Base-by-base conservation (phyloP, 1,140 invertebrate species). In the Adelges cooleyi region DNA sequence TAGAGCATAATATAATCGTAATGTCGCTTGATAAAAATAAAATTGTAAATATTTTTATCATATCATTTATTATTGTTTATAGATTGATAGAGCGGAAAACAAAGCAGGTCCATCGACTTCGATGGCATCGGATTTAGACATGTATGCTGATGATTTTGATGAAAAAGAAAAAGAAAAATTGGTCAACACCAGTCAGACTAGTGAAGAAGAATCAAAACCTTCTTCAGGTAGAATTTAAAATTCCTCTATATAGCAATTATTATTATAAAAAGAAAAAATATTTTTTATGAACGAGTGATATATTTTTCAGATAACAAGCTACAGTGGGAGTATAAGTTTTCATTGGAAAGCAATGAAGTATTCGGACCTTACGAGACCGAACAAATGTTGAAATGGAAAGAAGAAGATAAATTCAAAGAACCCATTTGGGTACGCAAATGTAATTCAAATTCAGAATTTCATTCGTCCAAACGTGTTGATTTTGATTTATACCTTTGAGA, bases 91-190 rank as follows among this genome's bases (percentile, higher is more conserved):
- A 59, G 66, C 74, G 67, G 72, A 77, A 22, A 75, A 75, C 46
- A 76, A 77, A 65, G 67, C 69, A 27, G 74, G 78, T 70, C 68
- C 69, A 46, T 69, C 71, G 25, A 56, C 67, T 52, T 68, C 66
- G 11, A 72, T 44, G 33, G 8, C 65, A 22, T 53, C 59, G 67
- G 81, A 86, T 76, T 75, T 90, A 23, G 93, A 97, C 75, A 97
- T 98, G 92, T 98, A 95, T 79, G 83, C 89, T 3, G 93, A 96
- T 78, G 87, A 92, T 73, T 91, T 94, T 79, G 87, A 88, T 75
- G 77, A 80, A 65, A 88, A 86, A 75, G 85, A 87, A 72, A 83
- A 87, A 71, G 73, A 69, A 71, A 17, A 72, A 73, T 27, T 70
- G 50, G 54, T 68, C 65, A 44, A 13, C 20, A 38, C 17, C 15